phyloP scores from a whole-genome alignment of 2,888 invertebrate genomes.

The Sesamia inferens region DNA sequence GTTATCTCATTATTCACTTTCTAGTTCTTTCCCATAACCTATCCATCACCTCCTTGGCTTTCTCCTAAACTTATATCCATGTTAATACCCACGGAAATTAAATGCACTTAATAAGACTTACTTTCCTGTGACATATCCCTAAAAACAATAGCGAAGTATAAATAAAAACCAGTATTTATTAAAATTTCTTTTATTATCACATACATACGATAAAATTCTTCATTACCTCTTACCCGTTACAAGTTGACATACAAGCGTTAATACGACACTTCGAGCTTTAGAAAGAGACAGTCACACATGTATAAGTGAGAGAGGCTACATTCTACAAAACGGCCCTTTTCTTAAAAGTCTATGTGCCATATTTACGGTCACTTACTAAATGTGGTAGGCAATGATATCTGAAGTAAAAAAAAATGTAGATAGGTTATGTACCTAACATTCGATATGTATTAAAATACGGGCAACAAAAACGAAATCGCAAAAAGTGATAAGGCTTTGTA shows the following conservation, averaged over 20 bases:
- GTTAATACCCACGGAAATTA: too few relatives aligned
- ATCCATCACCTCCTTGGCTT: too few relatives aligned
- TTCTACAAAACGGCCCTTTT: background rate
- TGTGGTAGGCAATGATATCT: background rate
- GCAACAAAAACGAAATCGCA: background rate
- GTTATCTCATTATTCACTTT: background rate
- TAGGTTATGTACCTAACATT: background rate
- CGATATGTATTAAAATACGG: background rate
- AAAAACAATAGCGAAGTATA: background rate
- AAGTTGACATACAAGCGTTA: constrained; percentile 19
- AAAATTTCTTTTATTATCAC: constrained; percentile 77
- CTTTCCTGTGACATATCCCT: too few relatives aligned
- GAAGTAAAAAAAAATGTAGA: background rate
- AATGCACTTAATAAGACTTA: background rate
- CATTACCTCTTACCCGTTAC: constrained; percentile 53
- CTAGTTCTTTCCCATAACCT: background rate
- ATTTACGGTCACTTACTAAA: background rate
- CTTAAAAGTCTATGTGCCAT: constrained; percentile 1
- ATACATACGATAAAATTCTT: constrained; percentile 68
- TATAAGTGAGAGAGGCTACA: background rate
- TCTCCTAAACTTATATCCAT: background rate
- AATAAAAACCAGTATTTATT: constrained; percentile 62
- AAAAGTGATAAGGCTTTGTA: background rate
- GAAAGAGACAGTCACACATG: background rate
- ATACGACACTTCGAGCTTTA: constrained; percentile 9